Conservation (phyloP, 1,140 invertebrate species). For the Uloborus diversus region DNA sequence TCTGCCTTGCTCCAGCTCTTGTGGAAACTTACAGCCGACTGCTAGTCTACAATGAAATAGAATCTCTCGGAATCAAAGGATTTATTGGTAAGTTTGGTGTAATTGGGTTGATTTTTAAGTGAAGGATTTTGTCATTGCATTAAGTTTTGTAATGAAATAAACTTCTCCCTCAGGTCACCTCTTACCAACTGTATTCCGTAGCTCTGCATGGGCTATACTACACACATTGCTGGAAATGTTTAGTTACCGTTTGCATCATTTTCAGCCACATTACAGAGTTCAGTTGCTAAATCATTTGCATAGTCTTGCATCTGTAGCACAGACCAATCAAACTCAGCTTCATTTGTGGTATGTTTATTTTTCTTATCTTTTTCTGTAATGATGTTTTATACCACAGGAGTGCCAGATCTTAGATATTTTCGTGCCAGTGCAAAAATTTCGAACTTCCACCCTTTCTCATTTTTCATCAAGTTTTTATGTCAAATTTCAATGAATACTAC, state of each 20-base stretch:
- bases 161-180: conserved; percentile 85
- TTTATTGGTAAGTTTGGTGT: conserved; percentile 82
- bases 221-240: conserved; percentile 97
- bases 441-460: no score
- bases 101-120: background rate
- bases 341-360: conserved; percentile 81
- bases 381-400: no score
- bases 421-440: no score
- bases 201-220: conserved; percentile 76
- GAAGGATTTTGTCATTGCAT: no score
- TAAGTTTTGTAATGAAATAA: no score
- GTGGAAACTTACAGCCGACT: conserved; percentile 94
- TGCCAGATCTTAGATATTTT: no score
- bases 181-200: conserved; percentile 81
- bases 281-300: conserved; percentile 89
- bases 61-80: conserved; percentile 95
- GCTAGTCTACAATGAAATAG: conserved; percentile 95
- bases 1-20: conserved; percentile 86
- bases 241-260: conserved; percentile 93
- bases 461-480: no score
- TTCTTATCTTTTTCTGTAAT: conserved; percentile 19
- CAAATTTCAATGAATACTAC: no score
- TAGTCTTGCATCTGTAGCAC: conserved; percentile 85
- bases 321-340: conserved; percentile 93
- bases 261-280: conserved; percentile 92